phyloP scores from a whole-genome alignment of 92 coral and sea anemone species.

The Actinernus sp. region DNA sequence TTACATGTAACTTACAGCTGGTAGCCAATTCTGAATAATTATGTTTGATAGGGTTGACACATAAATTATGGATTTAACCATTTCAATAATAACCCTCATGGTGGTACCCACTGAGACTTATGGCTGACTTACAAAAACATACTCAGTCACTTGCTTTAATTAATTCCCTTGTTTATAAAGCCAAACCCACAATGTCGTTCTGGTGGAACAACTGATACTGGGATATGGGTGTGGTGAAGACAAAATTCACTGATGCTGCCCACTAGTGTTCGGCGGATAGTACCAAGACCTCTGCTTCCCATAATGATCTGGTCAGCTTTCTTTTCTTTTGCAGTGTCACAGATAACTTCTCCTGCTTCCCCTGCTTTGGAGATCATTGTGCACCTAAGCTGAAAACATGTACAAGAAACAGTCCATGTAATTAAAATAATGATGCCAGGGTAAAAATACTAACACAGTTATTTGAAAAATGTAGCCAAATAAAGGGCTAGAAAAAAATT shows the following conservation, averaged over 20 bases:
- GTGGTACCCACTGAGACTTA: too few relatives aligned
- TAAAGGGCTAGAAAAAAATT: neutral
- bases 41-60: too few relatives aligned
- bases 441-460: too few relatives aligned
- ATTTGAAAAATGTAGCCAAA: too few relatives aligned
- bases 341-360: conserved; percentile 64
- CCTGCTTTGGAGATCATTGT: conserved; percentile 28
- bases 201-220: conserved; percentile 72
- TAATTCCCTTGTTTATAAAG: conserved; percentile 46
- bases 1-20: too few relatives aligned
- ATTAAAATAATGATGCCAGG: too few relatives aligned
- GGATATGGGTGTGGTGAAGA: conserved; percentile 65
- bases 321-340: conserved; percentile 56
- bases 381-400: conserved; percentile 26
- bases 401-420: too few relatives aligned
- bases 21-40: too few relatives aligned
- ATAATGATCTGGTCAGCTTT: conserved; percentile 62
- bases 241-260: conserved; percentile 82
- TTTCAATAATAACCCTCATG: too few relatives aligned
- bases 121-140: too few relatives aligned
- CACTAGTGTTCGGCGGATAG: conserved; percentile 66
- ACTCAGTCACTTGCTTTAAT: too few relatives aligned
- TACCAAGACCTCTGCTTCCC: conserved; percentile 75
- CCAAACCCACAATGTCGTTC: conserved; percentile 44
- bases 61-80: too few relatives aligned